phyloP scores from a whole-genome alignment of 1,140 invertebrate genomes.

The Panagrolaimus sp. region DNA sequence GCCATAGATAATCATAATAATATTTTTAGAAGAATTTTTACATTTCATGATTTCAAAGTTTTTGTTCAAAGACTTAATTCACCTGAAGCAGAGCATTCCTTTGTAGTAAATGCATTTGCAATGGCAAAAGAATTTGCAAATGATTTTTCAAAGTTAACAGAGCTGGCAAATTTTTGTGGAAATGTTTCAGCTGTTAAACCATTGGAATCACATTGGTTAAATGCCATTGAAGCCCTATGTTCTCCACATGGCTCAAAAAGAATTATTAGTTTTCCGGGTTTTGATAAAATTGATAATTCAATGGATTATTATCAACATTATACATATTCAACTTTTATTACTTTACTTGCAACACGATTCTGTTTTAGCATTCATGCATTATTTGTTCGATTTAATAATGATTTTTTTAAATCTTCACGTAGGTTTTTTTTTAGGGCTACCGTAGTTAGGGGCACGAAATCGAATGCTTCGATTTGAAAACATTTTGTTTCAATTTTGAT shows the following conservation, averaged over 20 bases:
- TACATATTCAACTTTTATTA: slow-evolving; percentile 37
- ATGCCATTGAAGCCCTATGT: background rate
- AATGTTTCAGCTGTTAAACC: slow-evolving; percentile 34
- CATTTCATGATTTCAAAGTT: slow-evolving; percentile 34
- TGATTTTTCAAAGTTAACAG: slow-evolving; percentile 40
- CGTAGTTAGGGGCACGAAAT: too few species aligned
- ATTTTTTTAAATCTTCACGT: slow-evolving; percentile 21
- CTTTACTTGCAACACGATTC: slow-evolving; percentile 47
- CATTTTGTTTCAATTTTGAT: too few species aligned
- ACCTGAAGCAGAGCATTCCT: slow-evolving; percentile 26
- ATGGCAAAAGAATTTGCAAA: slow-evolving; percentile 22
- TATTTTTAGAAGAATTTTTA: slow-evolving; percentile 29
- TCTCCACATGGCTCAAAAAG: background rate
- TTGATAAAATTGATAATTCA: slow-evolving; percentile 16
- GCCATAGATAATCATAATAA: background rate
- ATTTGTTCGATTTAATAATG: slow-evolving; percentile 32
- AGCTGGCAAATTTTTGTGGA: slow-evolving; percentile 43
- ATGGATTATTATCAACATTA: slow-evolving; percentile 34
- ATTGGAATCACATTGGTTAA: background rate
- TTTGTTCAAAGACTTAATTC: slow-evolving; percentile 29
- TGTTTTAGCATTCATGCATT: slow-evolving; percentile 42
- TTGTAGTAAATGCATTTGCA: slow-evolving; percentile 42
- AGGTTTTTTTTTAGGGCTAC: too few species aligned
- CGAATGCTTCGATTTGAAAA: too few species aligned
- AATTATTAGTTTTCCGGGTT: background rate